Conservation (phyloP, 1,140 invertebrate genomes). For the Lineus longissimus region DNA sequence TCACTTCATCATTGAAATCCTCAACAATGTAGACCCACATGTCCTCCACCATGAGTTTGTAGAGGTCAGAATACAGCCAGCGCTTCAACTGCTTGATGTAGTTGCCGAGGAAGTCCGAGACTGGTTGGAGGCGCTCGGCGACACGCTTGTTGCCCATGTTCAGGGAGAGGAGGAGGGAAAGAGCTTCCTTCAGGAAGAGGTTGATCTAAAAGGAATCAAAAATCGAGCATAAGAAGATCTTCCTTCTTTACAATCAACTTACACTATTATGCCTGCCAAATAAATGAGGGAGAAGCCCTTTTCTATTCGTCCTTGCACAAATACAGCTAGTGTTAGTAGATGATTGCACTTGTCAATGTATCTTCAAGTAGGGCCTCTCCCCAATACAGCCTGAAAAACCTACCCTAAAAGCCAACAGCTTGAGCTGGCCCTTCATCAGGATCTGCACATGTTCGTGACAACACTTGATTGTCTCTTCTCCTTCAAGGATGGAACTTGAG, state of each 20-base stretch:
- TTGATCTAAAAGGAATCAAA: conserved; percentile 29
- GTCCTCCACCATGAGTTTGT: conserved; percentile 29
- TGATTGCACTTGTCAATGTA: no score
- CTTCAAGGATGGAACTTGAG: neutral
- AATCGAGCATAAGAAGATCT: neutral
- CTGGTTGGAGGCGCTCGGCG: conserved; percentile 26
- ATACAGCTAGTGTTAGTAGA: no score
- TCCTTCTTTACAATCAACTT: no score
- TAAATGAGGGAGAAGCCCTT: no score
- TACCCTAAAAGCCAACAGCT: conserved; percentile 42
- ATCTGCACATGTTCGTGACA: conserved; percentile 25
- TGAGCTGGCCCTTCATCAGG: conserved; percentile 25
- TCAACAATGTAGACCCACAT: conserved; percentile 43
- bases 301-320: no score
- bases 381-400: no score
- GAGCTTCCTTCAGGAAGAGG: conserved; percentile 38
- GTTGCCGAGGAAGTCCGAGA: conserved; percentile 34
- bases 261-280: no score
- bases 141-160: conserved; percentile 20
- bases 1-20: conserved; percentile 36
- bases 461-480: neutral
- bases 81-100: conserved; percentile 30
- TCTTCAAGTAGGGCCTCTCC: no score
- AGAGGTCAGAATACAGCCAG: conserved; percentile 37
- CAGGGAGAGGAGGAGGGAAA: conserved; percentile 27